These are phyloP conservation scores for Alauda arvensis DNA, from an alignment of 2,797 vertebrate genomes.

Conservation along the genomic window DNA sequence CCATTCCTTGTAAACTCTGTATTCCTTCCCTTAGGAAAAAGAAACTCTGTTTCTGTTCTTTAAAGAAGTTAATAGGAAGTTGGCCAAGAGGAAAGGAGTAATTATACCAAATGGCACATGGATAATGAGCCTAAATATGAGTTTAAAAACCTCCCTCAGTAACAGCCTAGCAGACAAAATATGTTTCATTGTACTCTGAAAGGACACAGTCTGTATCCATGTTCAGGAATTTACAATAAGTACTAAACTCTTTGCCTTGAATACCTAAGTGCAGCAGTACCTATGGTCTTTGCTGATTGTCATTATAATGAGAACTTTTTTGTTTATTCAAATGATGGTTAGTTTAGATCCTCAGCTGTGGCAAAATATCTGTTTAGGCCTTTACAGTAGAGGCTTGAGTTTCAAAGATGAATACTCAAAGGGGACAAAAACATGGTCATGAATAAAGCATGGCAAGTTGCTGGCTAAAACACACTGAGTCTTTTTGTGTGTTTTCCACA, in stretches of 20 bases:
- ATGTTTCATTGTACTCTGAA: not conserved
- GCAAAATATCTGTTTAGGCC: not conserved
- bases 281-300: not conserved
- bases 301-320: not conserved
- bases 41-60: conserved; percentile 6
- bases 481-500: not conserved
- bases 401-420: not conserved
- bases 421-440: not conserved
- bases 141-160: not conserved
- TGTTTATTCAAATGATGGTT: not conserved
- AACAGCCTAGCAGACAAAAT: not conserved
- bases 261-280: not conserved
- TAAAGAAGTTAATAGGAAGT: conserved; percentile 12
- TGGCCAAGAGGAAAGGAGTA: conserved; percentile 28
- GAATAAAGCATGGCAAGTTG: not conserved
- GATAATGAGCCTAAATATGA: not conserved
- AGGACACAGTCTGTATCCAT: not conserved
- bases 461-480: not conserved
- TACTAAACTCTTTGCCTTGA: not conserved
- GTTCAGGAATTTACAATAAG: not conserved
- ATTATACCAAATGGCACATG: conserved; percentile 15
- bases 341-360: not conserved
- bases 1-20: not conserved
- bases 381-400: not conserved
- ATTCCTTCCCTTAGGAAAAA: not conserved